Conservation (phyloP, 1,140 invertebrate genomes). For the Chironomus tepperi region DNA sequence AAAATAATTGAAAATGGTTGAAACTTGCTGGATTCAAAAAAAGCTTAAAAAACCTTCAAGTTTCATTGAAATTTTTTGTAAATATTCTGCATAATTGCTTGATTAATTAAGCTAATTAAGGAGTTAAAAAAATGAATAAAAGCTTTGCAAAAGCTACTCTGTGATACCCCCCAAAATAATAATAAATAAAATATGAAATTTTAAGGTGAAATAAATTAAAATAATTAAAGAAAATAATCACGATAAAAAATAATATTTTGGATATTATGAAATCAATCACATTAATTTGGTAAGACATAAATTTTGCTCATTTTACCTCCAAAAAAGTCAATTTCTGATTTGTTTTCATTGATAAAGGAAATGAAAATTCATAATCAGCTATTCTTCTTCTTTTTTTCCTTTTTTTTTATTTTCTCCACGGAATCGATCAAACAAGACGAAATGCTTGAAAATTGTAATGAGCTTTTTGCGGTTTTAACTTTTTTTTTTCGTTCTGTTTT, state of each 20-base stretch:
- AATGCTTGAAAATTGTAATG: slow-evolving; percentile 8
- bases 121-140: slow-evolving; percentile 15
- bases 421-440: slow-evolving; percentile 1
- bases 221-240: background rate
- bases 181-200: background rate
- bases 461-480: background rate
- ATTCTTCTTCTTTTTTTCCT: background rate
- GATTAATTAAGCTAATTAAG: background rate
- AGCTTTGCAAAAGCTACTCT: background rate
- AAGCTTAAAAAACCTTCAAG: too few relatives aligned
- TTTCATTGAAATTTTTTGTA: too few relatives aligned
- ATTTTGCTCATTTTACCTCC: too few relatives aligned
- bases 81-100: background rate
- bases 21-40: background rate
- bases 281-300: slow-evolving; percentile 9
- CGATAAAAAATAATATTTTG: background rate
- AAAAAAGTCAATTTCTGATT: background rate
- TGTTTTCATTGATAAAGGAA: background rate
- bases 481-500: too few relatives aligned
- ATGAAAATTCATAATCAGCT: slow-evolving; percentile 9
- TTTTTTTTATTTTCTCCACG: background rate
- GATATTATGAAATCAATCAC: slow-evolving; percentile 19
- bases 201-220: background rate
- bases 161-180: background rate
- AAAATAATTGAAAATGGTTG: slow-evolving; percentile 2